Evolutionary conservation across 2,797 vertebrate species (phyloP).

Genomic region (Neoniphon sammara): DNA sequence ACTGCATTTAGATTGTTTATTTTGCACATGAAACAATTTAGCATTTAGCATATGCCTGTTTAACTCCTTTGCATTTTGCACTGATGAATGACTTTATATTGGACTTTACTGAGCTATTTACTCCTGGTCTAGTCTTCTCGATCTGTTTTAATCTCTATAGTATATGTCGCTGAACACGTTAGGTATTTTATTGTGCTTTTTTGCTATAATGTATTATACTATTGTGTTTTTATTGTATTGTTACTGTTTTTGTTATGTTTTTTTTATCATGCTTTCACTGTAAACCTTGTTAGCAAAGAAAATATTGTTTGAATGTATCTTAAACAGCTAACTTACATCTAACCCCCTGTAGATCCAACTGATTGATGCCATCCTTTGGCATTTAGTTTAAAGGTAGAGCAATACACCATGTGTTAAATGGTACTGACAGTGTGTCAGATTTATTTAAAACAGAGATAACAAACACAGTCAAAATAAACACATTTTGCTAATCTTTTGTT

Average conservation of each 20-base stretch:
- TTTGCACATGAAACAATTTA: not conserved
- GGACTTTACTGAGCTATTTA: not conserved
- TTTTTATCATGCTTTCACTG: not conserved
- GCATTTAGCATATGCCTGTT: not conserved
- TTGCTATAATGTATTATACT: not conserved
- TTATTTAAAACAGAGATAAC: not conserved
- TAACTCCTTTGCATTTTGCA: not conserved
- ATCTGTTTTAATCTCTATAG: not conserved
- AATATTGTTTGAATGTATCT: not conserved
- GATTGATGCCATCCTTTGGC: not conserved
- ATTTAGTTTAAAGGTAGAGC: not conserved
- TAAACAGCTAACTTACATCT: not conserved
- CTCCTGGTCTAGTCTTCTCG: not conserved
- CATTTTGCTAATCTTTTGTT: constrained; percentile 26
- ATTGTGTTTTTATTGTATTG: not conserved
- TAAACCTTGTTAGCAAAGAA: too few species aligned
- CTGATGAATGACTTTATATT: not conserved
- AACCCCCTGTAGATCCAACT: not conserved
- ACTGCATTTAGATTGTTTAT: not conserved
- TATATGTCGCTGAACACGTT: not conserved
- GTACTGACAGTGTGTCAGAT: not conserved
- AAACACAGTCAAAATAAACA: constrained; percentile 7
- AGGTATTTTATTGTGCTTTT: constrained; percentile 20
- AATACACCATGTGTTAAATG: not conserved
- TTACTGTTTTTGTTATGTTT: not conserved